Conservation (phyloP, 2,888 invertebrate genomes). For the Tipula unca region DNA sequence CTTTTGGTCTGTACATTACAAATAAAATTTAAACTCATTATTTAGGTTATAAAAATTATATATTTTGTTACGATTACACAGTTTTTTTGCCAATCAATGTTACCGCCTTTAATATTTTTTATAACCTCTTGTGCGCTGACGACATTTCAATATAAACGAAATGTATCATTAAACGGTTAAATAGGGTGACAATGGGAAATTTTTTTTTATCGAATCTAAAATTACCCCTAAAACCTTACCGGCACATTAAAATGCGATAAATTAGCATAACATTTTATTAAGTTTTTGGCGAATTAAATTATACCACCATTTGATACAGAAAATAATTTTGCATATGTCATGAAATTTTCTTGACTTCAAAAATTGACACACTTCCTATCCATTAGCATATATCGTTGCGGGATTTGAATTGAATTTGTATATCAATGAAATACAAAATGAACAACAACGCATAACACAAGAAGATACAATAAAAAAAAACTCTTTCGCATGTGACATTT, state of each 20-base stretch:
- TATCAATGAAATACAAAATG: neutral
- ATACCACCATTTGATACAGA: neutral
- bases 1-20: neutral
- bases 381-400: neutral
- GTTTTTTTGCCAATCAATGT: neutral
- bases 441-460: neutral
- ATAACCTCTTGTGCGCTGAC: neutral
- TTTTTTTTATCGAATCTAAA: neutral
- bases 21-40: neutral
- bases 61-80: neutral
- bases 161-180: neutral
- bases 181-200: slow-evolving; percentile 1
- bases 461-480: too few relatives aligned
- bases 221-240: neutral
- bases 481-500: neutral
- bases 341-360: neutral
- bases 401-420: neutral
- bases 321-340: neutral
- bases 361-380: slow-evolving; percentile 8
- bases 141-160: neutral
- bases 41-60: neutral
- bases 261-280: neutral
- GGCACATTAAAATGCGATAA: neutral
- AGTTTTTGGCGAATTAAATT: neutral
- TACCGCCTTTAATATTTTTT: neutral